Base-by-base conservation (phyloP, 2,797 vertebrate genomes). In the Podarcis lilfordi region DNA sequence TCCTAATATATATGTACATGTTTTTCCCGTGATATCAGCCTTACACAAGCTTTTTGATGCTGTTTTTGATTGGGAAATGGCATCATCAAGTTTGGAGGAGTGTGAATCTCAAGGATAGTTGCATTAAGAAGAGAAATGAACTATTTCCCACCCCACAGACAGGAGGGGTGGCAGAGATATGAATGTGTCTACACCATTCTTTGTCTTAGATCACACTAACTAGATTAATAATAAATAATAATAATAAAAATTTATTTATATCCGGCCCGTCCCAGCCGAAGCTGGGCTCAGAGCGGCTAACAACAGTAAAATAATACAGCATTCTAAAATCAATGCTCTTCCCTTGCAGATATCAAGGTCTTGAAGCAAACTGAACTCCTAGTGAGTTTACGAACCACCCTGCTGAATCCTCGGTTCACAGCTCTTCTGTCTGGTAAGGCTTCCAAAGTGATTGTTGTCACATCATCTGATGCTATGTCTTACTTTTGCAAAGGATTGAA, bases 311-410 rank as follows among this genome's bases (percentile, higher is more conserved):
- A 43, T 43, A 43, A 43, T 43, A 1, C 43, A 43, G 43, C 43
- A 43, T 43, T 43, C 43, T 43, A 8, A 43, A 8, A 43, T 43
- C 7, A 43, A 27, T 1, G 35, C 8, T 72, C 17, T 10, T 87
- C 27, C 10, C 23, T 77, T 5, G 0, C 80, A 96, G 95, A 37
- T 72, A 64, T 81, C 89, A 75, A 82, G 81, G 91, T 89, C 83
- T 76, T 96, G 88, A 91, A 91, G 78, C 92, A 95, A 87, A 90
- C 86, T 21, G 96, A 94, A 71, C 88, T 94, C 0, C 83, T 95
- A 78, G 66, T 87, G 90, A 80, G 85, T 9, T 45, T 87, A 68
- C 92, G 93, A 75, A 85, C 87, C 11, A 0, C 50, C 15, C 92
- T 95, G 50, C 89, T 96, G 77, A 90, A 87, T 11, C 94, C 92